Evolutionary conservation across 2,113 vertebrate species (phyloP), one percentile per base, ranked within the genome.

Genomic region (Setophaga kirtlandii): DNA sequence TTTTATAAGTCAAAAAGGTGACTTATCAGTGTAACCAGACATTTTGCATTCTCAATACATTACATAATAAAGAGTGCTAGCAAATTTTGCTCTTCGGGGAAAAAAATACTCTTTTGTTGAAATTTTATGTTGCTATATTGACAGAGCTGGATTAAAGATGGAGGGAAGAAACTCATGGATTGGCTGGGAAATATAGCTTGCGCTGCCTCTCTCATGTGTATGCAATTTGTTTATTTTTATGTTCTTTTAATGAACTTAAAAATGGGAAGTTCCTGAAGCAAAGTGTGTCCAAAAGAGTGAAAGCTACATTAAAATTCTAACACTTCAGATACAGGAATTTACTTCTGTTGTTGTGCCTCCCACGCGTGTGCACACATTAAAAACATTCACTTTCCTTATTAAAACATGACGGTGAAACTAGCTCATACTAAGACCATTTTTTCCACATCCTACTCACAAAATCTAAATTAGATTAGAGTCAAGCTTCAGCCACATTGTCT

Each of bases 341-440:
- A 76, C 33, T 79, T 85, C 24, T 76, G 27, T 58, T 93, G 63
- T 81, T 67, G 20, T n/a, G 13, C 35, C 64, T 73, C 63, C 30
- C 21, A 73, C 1, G 0, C 4, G 6, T 0, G 0, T 16, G 6
- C 23, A n/a, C 31, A 27, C 23, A 67, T 18, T 73, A 52, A 46
- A 91, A 73, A 12, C 15, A 65, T 83, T 83, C 50, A 35, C 59
- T 94, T 92, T 67, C 65, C 25, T 79, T 89, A 94, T 85, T 92
- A 80, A 91, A 92, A 92, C 74, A 94, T 47, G 42, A 92, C 77
- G 80, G 67, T 77, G 44, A 74, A 71, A 71, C 18, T 39, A 88
- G 62, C 58, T 89, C 59, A 73, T 49, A 30, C 46, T 47, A 76
- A 82, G 23, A 63, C 46, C 41, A 12, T 33, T 80, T 68, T 86